A percentile compares a stretch with the other conserved stretches of the same genome.
Evolutionary conservation across 2,797 vertebrate species (phyloP).

Genomic region (Esox masquinongy): DNA sequence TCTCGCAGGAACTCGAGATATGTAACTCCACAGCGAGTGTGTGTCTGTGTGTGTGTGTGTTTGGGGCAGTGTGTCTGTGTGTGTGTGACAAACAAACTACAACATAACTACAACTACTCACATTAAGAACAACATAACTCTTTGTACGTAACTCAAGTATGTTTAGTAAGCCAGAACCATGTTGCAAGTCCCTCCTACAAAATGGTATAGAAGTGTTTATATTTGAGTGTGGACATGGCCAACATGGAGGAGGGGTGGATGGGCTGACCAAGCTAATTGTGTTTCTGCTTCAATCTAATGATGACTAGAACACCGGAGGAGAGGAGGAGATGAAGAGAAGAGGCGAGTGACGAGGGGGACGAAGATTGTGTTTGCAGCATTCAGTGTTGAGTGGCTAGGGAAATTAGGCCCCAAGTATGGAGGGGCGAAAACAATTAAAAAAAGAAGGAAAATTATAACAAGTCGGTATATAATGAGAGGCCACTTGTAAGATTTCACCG

Average conservation of each 20-base stretch:
- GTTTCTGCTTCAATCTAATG: constrained; percentile 15
- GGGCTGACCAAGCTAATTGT: constrained; percentile 9
- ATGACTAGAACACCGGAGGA: constrained; percentile 11
- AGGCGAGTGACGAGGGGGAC: neutral
- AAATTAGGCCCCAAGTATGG: constrained; percentile 19
- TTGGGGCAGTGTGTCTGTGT: constrained; percentile 2
- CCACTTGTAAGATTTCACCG: neutral
- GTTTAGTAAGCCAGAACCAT: neutral
- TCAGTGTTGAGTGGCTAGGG: constrained; percentile 13
- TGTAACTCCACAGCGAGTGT: neutral
- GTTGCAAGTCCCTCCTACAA: neutral
- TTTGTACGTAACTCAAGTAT: neutral
- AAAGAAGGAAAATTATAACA: neutral
- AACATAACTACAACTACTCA: too few relatives aligned
- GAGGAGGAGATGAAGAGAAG: neutral
- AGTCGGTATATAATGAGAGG: neutral
- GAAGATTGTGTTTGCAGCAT: constrained; percentile 8
- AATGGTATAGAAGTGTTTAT: neutral
- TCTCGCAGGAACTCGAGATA: constrained; percentile 3
- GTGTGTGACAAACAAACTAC: neutral
- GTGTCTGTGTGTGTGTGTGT: constrained; percentile 12
- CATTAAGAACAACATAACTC: too few relatives aligned
- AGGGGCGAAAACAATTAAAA: constrained; percentile 6
- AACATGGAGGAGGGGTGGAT: constrained; percentile 1
- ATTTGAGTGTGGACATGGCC: constrained; percentile 7